Percentiles rank a stretch among this genome's conserved stretches.
Evolutionary conservation across 2,113 vertebrate species (phyloP).

Genomic region (Varanus salvator): DNA sequence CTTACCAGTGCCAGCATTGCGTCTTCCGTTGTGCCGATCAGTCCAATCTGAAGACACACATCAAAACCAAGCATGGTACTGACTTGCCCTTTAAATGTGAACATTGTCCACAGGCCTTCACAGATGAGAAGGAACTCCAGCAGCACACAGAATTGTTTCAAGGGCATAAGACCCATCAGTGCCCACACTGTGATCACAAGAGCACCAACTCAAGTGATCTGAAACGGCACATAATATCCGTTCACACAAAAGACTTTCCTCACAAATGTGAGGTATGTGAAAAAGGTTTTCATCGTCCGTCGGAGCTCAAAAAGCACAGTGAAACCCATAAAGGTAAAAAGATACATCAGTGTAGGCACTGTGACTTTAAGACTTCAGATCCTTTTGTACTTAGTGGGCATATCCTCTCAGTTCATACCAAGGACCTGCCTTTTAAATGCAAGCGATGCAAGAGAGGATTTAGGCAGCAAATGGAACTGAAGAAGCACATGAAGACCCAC

Average conservation of each 20-base stretch:
- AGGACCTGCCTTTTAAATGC: slow-evolving; percentile 98
- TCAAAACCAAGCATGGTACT: slow-evolving; percentile 95
- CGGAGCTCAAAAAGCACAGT: slow-evolving; percentile 97
- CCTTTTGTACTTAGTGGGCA: slow-evolving; percentile 97
- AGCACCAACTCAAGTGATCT: slow-evolving; percentile 99
- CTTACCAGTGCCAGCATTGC: slow-evolving; percentile 96
- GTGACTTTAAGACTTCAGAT: slow-evolving; percentile 97
- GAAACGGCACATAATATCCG: slow-evolving; percentile 97
- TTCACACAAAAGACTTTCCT: slow-evolving; percentile 99
- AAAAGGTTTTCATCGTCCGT: slow-evolving; percentile 98
- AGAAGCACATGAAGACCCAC: slow-evolving; percentile 99
- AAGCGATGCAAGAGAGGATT: slow-evolving; percentile 97
- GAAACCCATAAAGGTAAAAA: slow-evolving; percentile 97
- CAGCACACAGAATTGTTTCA: slow-evolving; percentile 94
- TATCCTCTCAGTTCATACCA: slow-evolving; percentile 97
- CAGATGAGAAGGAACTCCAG: slow-evolving; percentile 93
- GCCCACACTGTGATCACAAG: slow-evolving; percentile 98
- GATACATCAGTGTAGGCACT: slow-evolving; percentile 97
- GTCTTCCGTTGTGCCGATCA: slow-evolving; percentile 97
- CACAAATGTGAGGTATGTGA: slow-evolving; percentile 99
- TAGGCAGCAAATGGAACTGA: slow-evolving; percentile 93
- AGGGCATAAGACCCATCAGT: slow-evolving; percentile 98
- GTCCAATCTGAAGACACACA: slow-evolving; percentile 99
- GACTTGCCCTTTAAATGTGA: slow-evolving; percentile 95
- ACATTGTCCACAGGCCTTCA: slow-evolving; percentile 95